A percentile compares a stretch with the other conserved stretches of the same genome.
These are phyloP conservation scores for Tapirus indicus DNA, from an alignment of 2,797 vertebrate species.

Conservation along the genomic window DNA sequence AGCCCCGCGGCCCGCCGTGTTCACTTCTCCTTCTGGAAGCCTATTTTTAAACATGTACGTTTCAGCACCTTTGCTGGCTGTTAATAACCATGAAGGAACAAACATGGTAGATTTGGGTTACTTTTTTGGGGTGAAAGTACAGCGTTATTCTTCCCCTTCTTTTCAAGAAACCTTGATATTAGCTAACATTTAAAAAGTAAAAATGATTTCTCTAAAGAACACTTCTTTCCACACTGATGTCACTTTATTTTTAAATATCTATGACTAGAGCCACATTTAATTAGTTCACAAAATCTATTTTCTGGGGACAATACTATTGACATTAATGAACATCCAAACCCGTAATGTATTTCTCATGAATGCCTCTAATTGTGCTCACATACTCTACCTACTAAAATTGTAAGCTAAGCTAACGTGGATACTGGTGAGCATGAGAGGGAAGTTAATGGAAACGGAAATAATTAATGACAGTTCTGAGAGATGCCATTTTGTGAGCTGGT, in stretches of 20 bases:
- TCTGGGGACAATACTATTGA: accelerated
- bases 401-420: neutral
- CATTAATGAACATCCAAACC: accelerated
- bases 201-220: neutral
- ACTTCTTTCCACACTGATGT: neutral
- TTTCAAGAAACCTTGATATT: conserved; percentile 1
- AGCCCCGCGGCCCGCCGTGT: conserved; percentile 57
- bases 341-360: accelerated
- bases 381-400: accelerated
- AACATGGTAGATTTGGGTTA: neutral
- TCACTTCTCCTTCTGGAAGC: conserved; percentile 77
- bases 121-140: neutral
- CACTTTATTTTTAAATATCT: neutral
- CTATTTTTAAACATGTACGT: conserved; percentile 77
- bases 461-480: neutral
- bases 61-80: conserved; percentile 66
- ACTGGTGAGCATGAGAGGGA: accelerated
- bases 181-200: neutral
- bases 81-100: conserved; percentile 54
- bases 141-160: neutral
- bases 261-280: too few species aligned
- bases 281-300: neutral
- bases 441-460: neutral
- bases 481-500: accelerated
- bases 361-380: accelerated